Percentiles rank a stretch among this genome's conserved stretches.
Evolutionary conservation across 1,140 invertebrate genomes (phyloP).

Genomic region (Riptortus pedestris): DNA sequence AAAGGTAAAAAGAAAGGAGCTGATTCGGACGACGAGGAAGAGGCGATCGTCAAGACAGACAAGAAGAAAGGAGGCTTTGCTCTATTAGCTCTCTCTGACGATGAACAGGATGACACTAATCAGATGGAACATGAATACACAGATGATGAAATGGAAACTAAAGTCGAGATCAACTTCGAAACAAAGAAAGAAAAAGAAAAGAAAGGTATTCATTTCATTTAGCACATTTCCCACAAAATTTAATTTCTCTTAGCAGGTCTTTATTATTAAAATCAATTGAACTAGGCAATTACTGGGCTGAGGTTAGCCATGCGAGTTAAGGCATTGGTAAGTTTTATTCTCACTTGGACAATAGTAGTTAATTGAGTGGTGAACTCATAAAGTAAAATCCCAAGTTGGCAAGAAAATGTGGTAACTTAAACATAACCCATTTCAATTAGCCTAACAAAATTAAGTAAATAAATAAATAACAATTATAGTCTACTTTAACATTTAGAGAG

Average conservation of each 20-base stretch:
- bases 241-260: neutral
- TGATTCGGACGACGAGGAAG: conserved; percentile 36
- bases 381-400: no score
- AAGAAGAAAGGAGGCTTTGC: conserved; percentile 49
- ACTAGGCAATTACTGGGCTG: no score
- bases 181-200: conserved; percentile 33
- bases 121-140: conserved; percentile 1
- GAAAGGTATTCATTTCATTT: conserved; percentile 42
- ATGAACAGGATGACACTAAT: conserved; percentile 22
- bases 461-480: no score
- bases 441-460: no score
- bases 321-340: no score
- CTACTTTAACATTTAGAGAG: no score
- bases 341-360: no score
- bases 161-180: conserved; percentile 14
- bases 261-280: no score
- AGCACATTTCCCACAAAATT: conserved; percentile 42
- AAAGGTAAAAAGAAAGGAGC: conserved; percentile 37
- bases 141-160: conserved; percentile 25
- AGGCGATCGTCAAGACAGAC: conserved; percentile 14
- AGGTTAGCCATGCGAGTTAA: no score
- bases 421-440: no score
- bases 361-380: no score
- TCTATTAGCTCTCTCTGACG: conserved; percentile 37
- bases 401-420: no score